Evolutionary conservation across 2,797 vertebrate species (phyloP).

Genomic region (Betta splendens): DNA sequence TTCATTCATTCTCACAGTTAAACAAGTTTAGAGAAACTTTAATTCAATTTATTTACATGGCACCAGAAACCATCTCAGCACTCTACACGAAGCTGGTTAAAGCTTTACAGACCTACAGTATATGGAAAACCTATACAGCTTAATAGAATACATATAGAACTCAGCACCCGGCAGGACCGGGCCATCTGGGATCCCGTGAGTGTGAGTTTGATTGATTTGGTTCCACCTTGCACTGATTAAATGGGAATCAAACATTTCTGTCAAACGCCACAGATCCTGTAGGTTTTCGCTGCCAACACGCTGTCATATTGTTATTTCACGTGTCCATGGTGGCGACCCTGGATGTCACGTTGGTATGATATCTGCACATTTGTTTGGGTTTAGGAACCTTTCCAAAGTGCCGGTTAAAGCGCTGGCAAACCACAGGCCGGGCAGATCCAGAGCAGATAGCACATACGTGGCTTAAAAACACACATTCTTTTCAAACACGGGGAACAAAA

Average conservation of each 20-base stretch:
- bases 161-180: too few species aligned
- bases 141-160: too few species aligned
- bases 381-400: slow-evolving; percentile 51
- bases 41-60: too few species aligned
- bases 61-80: too few species aligned
- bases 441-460: slow-evolving; percentile 53
- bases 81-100: too few species aligned
- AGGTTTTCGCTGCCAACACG: slow-evolving; percentile 42
- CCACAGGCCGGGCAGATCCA: slow-evolving; percentile 52
- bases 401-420: slow-evolving; percentile 50
- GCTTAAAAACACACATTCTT: slow-evolving; percentile 24
- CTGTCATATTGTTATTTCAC: slow-evolving; percentile 63
- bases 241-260: slow-evolving; percentile 44
- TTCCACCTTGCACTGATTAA: slow-evolving; percentile 30
- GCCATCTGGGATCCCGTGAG: too few species aligned
- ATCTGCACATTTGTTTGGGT: slow-evolving; percentile 68
- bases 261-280: slow-evolving; percentile 45
- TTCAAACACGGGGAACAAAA: slow-evolving; percentile 53
- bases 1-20: slow-evolving; percentile 22
- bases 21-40: slow-evolving; percentile 35
- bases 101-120: too few species aligned
- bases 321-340: slow-evolving; percentile 52
- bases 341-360: slow-evolving; percentile 62
- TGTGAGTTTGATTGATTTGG: slow-evolving; percentile 24
- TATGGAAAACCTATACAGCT: too few species aligned